phyloP scores from a whole-genome alignment of 1,140 invertebrate species.

The Papilio polytes region DNA sequence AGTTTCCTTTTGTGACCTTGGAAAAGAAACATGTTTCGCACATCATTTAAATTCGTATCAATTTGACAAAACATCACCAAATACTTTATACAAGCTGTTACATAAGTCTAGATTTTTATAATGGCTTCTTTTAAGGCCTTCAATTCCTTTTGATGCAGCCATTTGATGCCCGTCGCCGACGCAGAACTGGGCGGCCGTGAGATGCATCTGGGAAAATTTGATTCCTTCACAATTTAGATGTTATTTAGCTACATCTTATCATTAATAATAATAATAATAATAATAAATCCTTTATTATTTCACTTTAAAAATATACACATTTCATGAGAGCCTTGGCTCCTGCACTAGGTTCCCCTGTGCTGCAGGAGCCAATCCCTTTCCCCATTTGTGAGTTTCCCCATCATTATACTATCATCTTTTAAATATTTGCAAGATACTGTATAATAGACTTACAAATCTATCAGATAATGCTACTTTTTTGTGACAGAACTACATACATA shows the following conservation, averaged over 20 bases:
- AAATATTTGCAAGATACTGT: too few species aligned
- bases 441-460: too few species aligned
- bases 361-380: too few species aligned
- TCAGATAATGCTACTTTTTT: too few species aligned
- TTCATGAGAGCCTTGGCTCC: too few species aligned
- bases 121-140: constrained; percentile 71
- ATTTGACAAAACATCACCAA: not conserved
- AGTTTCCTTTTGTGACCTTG: not conserved
- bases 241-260: not conserved
- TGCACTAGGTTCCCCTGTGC: too few species aligned
- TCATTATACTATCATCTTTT: too few species aligned
- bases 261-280: too few species aligned
- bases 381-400: too few species aligned
- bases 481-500: too few species aligned
- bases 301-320: too few species aligned
- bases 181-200: constrained; percentile 70
- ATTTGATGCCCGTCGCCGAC: constrained; percentile 77
- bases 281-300: too few species aligned
- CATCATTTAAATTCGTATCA: not conserved
- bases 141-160: constrained; percentile 72
- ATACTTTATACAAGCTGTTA: not conserved
- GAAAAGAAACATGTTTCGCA: not conserved
- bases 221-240: not conserved
- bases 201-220: constrained; percentile 56
- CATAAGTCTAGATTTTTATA: constrained; percentile 45